These are phyloP conservation scores for Gallinago solitaria DNA, from an alignment of 2,797 vertebrate species.

Conservation along the genomic window DNA sequence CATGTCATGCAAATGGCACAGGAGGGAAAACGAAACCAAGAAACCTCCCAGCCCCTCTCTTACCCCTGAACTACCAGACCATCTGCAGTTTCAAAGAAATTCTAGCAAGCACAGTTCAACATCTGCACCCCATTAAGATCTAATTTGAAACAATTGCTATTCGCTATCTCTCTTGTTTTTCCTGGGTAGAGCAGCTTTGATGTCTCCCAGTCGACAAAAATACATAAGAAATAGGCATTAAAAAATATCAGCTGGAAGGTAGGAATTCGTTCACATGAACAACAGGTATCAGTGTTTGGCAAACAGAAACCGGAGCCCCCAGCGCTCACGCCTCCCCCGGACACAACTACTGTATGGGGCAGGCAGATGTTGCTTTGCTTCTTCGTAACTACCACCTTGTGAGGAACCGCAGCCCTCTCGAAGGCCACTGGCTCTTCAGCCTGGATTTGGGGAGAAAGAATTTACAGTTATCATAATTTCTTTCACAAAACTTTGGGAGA, in stretches of 20 bases:
- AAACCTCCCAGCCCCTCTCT: constrained; percentile 20
- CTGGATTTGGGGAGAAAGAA: rapidly evolving
- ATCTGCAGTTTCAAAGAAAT: constrained; percentile 71
- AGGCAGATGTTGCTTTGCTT: background rate
- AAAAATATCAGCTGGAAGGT: background rate
- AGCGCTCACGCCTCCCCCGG: background rate
- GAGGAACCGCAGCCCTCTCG: background rate
- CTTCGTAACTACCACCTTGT: background rate
- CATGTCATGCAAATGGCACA: constrained; percentile 57
- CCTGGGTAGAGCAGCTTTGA: constrained; percentile 59
- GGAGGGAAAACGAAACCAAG: constrained; percentile 57
- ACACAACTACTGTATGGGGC: background rate
- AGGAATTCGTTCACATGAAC: background rate
- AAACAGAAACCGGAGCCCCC: background rate
- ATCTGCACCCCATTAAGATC: constrained; percentile 66
- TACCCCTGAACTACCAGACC: constrained; percentile 51
- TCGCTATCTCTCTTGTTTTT: constrained; percentile 55
- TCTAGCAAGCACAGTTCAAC: constrained; percentile 23
- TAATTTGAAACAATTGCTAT: constrained; percentile 70
- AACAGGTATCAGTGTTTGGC: background rate
- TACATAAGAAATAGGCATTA: constrained; percentile 7
- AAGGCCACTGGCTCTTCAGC: background rate
- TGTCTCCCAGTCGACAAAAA: constrained; percentile 45
- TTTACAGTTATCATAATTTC: background rate
- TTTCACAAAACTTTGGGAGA: background rate